Evolutionary conservation across 2,888 invertebrate species (phyloP), one percentile per base, ranked within the genome.

Genomic region (Adelphocoris suturalis): DNA sequence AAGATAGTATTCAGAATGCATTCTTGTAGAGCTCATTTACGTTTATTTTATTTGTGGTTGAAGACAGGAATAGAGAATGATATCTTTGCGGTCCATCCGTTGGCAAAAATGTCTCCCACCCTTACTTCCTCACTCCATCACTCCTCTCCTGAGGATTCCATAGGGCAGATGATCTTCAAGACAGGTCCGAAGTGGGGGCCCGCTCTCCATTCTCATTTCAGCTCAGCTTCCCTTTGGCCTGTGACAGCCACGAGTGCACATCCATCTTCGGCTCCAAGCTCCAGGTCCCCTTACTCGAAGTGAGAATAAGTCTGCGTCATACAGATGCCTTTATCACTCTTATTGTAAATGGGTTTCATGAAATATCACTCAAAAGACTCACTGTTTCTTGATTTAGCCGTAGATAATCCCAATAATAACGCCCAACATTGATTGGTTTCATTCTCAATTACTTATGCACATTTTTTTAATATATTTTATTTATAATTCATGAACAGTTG

Each of bases 231-330:
- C 68, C 68, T 68, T 27, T 27, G 23, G 68, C 27, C 9, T 68
- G 23, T 68, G 68, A 27, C 68, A 68, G 68, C 68, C 68, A 12
- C 68, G 68, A 68, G 68, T 68, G 68, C 68, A 68, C 68, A 68
- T 68, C 68, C 19, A 68, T 68, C 68, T 19, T 68, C 68, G 68
- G 68, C 68, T 37, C 37, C 37, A 37, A 37, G 3, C 37, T 37
- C 37, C 37, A 68, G 9, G 68, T 68, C 23, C 68, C 61, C 61
- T 61, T 9, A 19, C 61, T 9, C 19, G n/a, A 61, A 61, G 61
- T 68, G 68, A 23, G 5, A 23, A 68, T 19, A 68, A 68, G 23
- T 23, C 68, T 19, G n/a, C 61, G 61, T 19, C 9, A 9, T 19
- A 61, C 9, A 19, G 61, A 61, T 68, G 68, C 68, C 68, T 19